Base-by-base conservation (phyloP, 1,140 invertebrate genomes). In the Olivierus martensii region DNA sequence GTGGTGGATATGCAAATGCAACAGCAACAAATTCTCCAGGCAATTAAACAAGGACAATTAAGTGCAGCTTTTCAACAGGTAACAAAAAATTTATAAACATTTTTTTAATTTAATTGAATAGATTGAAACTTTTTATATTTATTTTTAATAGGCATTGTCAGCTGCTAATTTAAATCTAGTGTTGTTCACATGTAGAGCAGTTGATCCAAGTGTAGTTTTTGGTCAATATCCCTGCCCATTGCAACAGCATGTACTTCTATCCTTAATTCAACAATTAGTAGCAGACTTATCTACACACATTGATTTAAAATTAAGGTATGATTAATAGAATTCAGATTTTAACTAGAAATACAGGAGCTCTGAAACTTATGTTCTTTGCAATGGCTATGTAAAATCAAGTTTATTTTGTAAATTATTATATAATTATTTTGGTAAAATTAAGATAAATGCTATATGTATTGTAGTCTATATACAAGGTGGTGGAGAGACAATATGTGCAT, bases 241-340 rank as follows among this genome's bases (percentile, higher is more conserved):
- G 12, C 79, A 82, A 49, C 88, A 91, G 64, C 83, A 84, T 59
- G 87, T 93, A 37, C 73, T 95, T 49, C 71, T 96, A 22, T 92
- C 89, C 1, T 75, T 96, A 3, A 85, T 95, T 57, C 88, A 93
- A 67, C 91, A 96, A 66, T 76, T 96, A 3, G 84, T 87, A 3
- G 82, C 85, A 2, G 87, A 94, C 67, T 78, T 96, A 67, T 74
- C 74, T 28, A 75, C 80, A 49, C 79, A 89, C 62, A 87, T 85
- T n/a, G 84, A 87, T 61, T 73, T 90, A 5, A 94, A 93, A 69
- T 78, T 87, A 59, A 86, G 80, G 87, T 92, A 72, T 62, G 65
- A 59, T 15, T 45, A n/a, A 2, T 11, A 17, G 12, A 1, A n/a
- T n/a, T n/a, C n/a, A n/a, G n/a, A n/a, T n/a, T n/a, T n/a, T n/a